Base-by-base conservation (phyloP, 2,888 invertebrate species). In the Polydrusus tereticollis region DNA sequence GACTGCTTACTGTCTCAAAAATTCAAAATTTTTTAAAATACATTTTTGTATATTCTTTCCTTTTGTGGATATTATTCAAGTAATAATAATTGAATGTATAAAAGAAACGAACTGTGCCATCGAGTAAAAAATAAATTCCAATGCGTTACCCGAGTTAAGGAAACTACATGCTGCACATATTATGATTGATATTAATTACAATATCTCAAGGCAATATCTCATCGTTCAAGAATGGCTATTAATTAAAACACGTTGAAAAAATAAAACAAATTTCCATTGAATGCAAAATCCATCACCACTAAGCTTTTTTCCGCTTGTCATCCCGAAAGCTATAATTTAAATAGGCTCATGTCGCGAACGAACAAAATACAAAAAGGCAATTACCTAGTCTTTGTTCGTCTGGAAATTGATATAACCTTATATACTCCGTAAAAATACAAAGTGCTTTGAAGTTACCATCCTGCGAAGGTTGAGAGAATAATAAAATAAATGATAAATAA, bases 351-450 rank as follows among this genome's bases (percentile, higher is more conserved):
- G 23, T 52, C n/a, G n/a, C n/a, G 1, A 1, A 29, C 26, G 12
- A n/a, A 14, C n/a, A 29, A 26, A 52, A 29, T 12, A 4, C n/a
- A 29, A 29, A 52, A 50, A 29, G 14, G 29, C 29, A 12, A 47
- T 47, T 47, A 47, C 6, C 26, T 29, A 52, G 26, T 8, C 29
- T 29, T 52, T 52, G 52, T 52, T 52, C 6, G 8, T n/a, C 29
- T 52, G 59, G 38, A 58, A 52, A 58, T 58, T 23, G 58, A 38
- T 58, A 29, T 58, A 58, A 58, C 58, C 29, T 59, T 60, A 60
- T 2, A 10, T 23, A 45, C 38, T 10, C 1, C 45, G 14, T 43
- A 43, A 60, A 60, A 60, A 43, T 23, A 58, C 58, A 58, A 38
- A 38, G 2, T n/a, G 33, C 20, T n/a, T 58, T 20, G 29, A 21